phyloP scores from a whole-genome alignment of 1,140 invertebrate genomes.

The Phymastichus coffea region DNA sequence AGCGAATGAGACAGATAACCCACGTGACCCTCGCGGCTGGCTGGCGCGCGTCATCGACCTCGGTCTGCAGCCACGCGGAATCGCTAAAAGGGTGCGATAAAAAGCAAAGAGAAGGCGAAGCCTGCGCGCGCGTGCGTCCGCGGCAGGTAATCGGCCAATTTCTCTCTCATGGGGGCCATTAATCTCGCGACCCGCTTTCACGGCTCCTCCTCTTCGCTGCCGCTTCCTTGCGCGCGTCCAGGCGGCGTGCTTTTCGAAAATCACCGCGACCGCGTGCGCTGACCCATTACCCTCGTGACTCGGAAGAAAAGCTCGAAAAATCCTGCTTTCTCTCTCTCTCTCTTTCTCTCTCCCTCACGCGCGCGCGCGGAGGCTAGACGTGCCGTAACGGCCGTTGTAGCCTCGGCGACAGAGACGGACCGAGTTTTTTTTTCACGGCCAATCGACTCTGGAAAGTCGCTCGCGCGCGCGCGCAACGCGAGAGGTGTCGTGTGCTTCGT shows the following conservation, averaged over 20 bases:
- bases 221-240: background rate
- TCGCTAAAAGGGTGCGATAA: background rate
- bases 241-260: slow-evolving; percentile 8
- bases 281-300: slow-evolving; percentile 21
- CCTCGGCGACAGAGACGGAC: no score
- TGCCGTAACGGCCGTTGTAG: no score
- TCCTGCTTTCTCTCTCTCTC: no score
- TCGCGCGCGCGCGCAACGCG: background rate
- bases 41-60: slow-evolving; percentile 18
- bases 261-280: no score
- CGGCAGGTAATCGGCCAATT: background rate
- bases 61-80: slow-evolving; percentile 12
- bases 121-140: slow-evolving; percentile 21
- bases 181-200: no score
- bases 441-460: background rate
- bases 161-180: no score
- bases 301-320: no score
- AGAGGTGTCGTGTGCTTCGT: no score
- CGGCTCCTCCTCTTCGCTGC: no score
- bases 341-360: slow-evolving; percentile 14
- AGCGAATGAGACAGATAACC: slow-evolving; percentile 43
- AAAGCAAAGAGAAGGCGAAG: background rate
- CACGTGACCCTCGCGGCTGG: slow-evolving; percentile 40
- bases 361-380: background rate
- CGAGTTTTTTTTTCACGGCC: no score